phyloP scores from a whole-genome alignment of 92 coral and sea anemone genomes.

The Bergia sp. region DNA sequence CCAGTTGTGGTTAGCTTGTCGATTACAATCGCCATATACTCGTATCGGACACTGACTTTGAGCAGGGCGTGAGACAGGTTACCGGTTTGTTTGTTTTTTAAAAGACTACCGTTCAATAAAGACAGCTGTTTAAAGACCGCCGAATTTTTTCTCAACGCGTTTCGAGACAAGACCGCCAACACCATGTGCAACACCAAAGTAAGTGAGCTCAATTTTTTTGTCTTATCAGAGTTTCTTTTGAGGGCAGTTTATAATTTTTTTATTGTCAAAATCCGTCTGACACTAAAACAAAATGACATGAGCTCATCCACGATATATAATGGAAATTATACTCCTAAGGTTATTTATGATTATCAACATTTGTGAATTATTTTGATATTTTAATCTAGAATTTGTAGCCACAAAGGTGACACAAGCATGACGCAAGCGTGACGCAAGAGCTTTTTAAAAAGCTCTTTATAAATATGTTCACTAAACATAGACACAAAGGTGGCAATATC shows the following conservation, averaged over 20 bases:
- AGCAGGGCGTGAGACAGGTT: not conserved
- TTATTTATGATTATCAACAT: not conserved
- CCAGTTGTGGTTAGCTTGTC: not conserved
- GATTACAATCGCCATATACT: not conserved
- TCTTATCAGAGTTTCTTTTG: not conserved
- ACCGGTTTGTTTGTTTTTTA: too few relatives aligned
- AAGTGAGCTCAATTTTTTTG: not conserved
- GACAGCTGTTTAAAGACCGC: not conserved
- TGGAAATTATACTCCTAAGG: not conserved
- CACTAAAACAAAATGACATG: not conserved
- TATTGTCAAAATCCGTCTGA: not conserved
- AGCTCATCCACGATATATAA: not conserved
- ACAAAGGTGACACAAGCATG: not conserved
- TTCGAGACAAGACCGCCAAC: not conserved
- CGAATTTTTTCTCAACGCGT: too few relatives aligned
- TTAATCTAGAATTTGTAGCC: not conserved
- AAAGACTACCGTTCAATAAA: not conserved
- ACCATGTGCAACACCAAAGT: constrained; percentile 4
- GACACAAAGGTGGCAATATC: too few relatives aligned
- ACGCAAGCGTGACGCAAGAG: not conserved
- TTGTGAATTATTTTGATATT: not conserved
- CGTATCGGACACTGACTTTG: not conserved
- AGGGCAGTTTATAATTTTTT: not conserved
- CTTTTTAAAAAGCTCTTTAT: too few relatives aligned
- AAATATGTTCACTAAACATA: too few relatives aligned